A percentile compares a stretch with the other conserved stretches of the same genome.
phyloP scores from a whole-genome alignment of 2,797 vertebrate genomes.

The Gymnocypris eckloni region DNA sequence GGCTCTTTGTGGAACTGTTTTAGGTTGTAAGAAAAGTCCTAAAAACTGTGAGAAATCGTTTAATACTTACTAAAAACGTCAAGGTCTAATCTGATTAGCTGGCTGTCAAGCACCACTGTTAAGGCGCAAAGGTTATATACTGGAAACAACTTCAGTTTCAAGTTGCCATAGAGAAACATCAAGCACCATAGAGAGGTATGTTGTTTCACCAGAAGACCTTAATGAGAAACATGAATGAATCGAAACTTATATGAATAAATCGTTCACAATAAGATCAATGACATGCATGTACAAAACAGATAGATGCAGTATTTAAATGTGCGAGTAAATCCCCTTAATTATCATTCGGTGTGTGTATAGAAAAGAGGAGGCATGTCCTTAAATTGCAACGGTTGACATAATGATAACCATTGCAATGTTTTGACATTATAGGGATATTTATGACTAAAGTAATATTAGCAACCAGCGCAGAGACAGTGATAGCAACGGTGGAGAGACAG shows the following conservation, averaged over 20 bases:
- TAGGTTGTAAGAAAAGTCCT: neutral
- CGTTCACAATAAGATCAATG: neutral
- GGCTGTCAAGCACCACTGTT: neutral
- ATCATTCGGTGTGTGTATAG: neutral
- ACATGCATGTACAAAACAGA: neutral
- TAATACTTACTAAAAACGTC: neutral
- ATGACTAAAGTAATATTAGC: neutral
- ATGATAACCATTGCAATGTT: neutral
- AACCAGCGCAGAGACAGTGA: neutral
- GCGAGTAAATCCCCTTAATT: neutral
- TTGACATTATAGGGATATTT: neutral
- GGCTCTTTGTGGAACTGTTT: neutral
- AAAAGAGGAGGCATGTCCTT: neutral
- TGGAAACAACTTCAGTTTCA: neutral
- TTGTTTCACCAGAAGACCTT: neutral
- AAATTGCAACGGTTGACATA: neutral
- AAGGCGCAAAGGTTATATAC: neutral
- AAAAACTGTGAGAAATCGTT: neutral
- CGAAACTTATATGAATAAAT: neutral
- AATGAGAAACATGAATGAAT: neutral
- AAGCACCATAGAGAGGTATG: neutral
- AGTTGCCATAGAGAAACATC: neutral
- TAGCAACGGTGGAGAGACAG: neutral
- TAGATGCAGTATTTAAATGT: neutral
- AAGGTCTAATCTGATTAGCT: neutral